phyloP scores from a whole-genome alignment of 2,113 vertebrate species.

The Panthera tigris region DNA sequence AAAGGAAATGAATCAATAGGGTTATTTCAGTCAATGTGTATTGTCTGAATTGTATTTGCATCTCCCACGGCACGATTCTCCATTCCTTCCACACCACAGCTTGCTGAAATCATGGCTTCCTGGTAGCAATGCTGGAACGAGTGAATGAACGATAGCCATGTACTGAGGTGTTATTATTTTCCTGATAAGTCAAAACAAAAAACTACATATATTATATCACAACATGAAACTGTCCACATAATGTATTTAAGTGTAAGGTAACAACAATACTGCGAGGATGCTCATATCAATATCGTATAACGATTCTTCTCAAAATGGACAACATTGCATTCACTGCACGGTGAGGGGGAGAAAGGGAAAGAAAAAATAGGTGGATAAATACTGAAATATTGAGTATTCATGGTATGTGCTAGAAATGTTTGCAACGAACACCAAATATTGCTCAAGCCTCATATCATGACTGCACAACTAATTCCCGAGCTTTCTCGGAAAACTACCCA shows the following conservation, averaged over 20 bases:
- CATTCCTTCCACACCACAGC: too few relatives aligned
- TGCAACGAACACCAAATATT: background rate
- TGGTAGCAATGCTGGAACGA: rapidly evolving
- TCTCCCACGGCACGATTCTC: rapidly evolving
- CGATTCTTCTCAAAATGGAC: background rate
- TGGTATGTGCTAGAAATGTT: background rate
- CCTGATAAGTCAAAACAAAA: background rate
- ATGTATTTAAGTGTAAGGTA: background rate
- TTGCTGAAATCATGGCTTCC: too few relatives aligned
- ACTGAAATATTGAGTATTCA: background rate
- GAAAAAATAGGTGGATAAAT: background rate
- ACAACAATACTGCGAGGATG: background rate
- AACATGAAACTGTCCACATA: background rate
- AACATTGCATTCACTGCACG: background rate
- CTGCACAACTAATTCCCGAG: background rate
- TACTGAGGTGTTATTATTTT: background rate
- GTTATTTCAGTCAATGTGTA: rapidly evolving
- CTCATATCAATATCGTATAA: background rate
- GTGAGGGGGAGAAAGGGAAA: background rate
- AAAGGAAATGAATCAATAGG: background rate
- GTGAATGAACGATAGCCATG: background rate
- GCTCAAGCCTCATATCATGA: rapidly evolving
- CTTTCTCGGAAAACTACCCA: background rate
- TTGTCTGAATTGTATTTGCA: background rate
- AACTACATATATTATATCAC: background rate